Evolutionary conservation across 2,797 vertebrate genomes (phyloP).

Genomic region (Crossoptilon crossoptilon): DNA sequence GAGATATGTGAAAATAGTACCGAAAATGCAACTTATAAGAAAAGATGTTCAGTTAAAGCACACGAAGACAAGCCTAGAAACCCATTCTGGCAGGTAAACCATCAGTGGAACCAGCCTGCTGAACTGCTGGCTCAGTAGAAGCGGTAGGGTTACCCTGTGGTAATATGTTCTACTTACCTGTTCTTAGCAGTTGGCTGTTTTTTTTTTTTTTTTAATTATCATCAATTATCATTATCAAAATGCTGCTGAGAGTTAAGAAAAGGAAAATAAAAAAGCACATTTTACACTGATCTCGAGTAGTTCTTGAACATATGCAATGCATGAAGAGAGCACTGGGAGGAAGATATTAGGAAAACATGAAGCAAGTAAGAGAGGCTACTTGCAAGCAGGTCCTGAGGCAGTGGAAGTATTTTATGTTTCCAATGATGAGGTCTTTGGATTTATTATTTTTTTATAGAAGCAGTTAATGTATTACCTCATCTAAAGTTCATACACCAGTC

Average conservation of each 20-base stretch:
- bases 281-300: background rate
- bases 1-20: background rate
- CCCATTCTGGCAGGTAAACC: background rate
- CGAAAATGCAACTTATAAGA: background rate
- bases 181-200: background rate
- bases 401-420: background rate
- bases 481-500: background rate
- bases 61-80: background rate
- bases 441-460: background rate
- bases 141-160: background rate
- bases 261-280: too few species aligned
- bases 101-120: background rate
- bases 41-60: background rate
- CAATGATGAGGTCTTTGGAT: background rate
- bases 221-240: background rate
- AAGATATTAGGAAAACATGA: background rate
- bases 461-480: background rate
- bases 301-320: background rate
- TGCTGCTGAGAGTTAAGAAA: background rate
- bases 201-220: background rate
- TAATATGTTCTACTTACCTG: accelerated
- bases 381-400: background rate
- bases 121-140: background rate
- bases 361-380: background rate
- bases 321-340: background rate